A percentile compares a stretch with the other conserved stretches of the same genome.
phyloP scores from a whole-genome alignment of 2,797 vertebrate species.

The Pangasius macronema region DNA sequence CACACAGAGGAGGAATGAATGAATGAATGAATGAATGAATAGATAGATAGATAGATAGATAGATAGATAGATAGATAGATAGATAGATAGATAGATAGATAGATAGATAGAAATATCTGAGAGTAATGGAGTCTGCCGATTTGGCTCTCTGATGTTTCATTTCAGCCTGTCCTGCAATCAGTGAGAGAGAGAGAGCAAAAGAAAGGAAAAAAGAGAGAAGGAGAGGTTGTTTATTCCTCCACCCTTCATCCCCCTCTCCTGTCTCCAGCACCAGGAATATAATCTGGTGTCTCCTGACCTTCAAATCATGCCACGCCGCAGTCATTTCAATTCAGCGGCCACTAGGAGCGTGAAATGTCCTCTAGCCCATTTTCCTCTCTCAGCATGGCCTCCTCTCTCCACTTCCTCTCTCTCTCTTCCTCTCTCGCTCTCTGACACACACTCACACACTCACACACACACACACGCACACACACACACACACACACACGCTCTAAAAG shows the following conservation, averaged over 20 bases:
- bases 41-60: not conserved
- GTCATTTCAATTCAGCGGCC: slow-evolving; percentile 80
- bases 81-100: not conserved
- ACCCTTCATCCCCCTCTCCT: slow-evolving; percentile 71
- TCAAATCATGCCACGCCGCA: slow-evolving; percentile 80
- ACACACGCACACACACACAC: slow-evolving; percentile 60
- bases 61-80: not conserved
- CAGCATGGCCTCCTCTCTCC: slow-evolving; percentile 69
- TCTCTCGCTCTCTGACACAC: slow-evolving; percentile 62
- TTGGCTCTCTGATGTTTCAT: slow-evolving; percentile 56
- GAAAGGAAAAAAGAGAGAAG: slow-evolving; percentile 47
- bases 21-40: not conserved
- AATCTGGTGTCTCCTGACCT: slow-evolving; percentile 83
- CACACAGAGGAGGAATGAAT: slow-evolving; percentile 29
- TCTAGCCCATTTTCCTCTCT: slow-evolving; percentile 81
- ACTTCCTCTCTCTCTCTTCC: slow-evolving; percentile 70
- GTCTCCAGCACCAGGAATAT: slow-evolving; percentile 75
- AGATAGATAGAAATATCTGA: slow-evolving; percentile 29
- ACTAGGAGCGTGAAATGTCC: slow-evolving; percentile 82
- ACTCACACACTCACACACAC: slow-evolving; percentile 57
- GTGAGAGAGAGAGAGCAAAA: slow-evolving; percentile 40
- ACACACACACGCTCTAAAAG: slow-evolving; percentile 58
- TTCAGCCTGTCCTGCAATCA: slow-evolving; percentile 75
- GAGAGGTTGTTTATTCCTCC: slow-evolving; percentile 51
- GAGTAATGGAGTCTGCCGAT: slow-evolving; percentile 68